Percentiles rank a stretch among this genome's conserved stretches.
Conservation (phyloP, 1,140 invertebrate genomes). For the Ptiloglossa arizonensis region DNA sequence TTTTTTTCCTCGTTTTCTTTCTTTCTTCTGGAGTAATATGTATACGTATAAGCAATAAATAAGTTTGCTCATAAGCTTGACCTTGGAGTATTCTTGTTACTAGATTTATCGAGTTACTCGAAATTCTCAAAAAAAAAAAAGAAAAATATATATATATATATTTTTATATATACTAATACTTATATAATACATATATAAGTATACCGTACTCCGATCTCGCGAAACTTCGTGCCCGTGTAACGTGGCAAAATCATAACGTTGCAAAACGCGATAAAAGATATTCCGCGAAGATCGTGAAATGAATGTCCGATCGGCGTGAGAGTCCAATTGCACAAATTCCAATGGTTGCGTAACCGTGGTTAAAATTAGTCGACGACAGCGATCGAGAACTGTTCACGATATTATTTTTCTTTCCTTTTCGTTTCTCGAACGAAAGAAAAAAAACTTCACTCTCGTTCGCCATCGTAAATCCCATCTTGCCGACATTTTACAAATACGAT, state of each 20-base stretch:
- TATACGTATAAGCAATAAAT: constrained; percentile 30
- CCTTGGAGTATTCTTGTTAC: constrained; percentile 37
- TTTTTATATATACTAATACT: too few relatives aligned
- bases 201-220: neutral
- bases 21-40: neutral
- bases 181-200: too few relatives aligned
- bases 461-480: too few relatives aligned
- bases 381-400: too few relatives aligned
- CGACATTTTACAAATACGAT: too few relatives aligned
- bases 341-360: too few relatives aligned
- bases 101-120: neutral
- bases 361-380: too few relatives aligned
- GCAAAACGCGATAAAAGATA: neutral
- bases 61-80: constrained; percentile 49
- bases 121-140: neutral
- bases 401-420: too few relatives aligned
- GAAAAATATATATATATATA: neutral
- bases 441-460: too few relatives aligned
- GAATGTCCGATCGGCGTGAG: neutral
- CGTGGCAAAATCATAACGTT: neutral
- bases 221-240: neutral
- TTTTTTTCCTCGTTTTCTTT: too few relatives aligned
- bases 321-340: neutral
- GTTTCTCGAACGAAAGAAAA: too few relatives aligned
- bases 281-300: neutral